These are phyloP conservation scores for Penaeus chinensis DNA, from an alignment of 1,140 invertebrate genomes.

Conservation along the genomic window DNA sequence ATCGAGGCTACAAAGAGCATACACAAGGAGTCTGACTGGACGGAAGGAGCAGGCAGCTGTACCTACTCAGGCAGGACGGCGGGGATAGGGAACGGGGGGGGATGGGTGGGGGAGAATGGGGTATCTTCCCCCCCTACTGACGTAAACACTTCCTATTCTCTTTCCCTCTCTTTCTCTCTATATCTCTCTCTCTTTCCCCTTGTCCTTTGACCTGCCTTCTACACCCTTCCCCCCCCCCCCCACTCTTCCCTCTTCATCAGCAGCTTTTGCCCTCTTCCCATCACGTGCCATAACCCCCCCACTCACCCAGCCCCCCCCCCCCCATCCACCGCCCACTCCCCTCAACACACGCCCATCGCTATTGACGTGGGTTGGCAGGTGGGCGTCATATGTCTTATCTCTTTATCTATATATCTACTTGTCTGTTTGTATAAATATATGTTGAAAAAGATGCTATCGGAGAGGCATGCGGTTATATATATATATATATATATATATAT, in stretches of 20 bases:
- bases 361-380: no score
- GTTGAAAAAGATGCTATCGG: background rate
- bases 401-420: slow-evolving; percentile 7
- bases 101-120: background rate
- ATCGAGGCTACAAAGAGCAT: no score
- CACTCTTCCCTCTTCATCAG: background rate
- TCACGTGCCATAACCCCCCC: no score
- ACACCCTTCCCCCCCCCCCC: background rate
- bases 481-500: no score
- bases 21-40: no score
- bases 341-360: no score
- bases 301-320: no score
- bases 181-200: background rate
- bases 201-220: background rate
- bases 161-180: background rate
- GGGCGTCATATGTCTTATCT: background rate
- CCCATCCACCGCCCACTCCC: no score
- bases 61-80: no score
- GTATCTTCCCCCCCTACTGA: background rate
- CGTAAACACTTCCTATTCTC: background rate
- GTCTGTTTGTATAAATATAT: background rate
- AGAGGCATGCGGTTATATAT: no score
- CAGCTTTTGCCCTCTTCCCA: no score
- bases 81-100: background rate
- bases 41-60: no score